Percentiles rank a stretch among this genome's conserved stretches.
Conservation (phyloP, 2,888 invertebrate genomes). For the Himalopsyche tibetana region DNA sequence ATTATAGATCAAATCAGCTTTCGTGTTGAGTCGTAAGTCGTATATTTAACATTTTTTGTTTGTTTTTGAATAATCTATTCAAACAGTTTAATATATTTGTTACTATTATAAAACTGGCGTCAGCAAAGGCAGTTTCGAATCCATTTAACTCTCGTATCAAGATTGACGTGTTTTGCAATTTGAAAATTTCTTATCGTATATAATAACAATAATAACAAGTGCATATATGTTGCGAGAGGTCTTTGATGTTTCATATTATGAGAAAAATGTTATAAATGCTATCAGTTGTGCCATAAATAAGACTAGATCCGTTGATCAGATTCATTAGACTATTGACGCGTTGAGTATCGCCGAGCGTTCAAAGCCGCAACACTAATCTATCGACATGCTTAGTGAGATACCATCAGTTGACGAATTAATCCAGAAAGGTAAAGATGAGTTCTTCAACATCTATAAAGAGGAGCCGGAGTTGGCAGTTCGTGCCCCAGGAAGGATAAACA, state of each 20-base stretch:
- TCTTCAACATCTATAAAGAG: conserved; percentile 2
- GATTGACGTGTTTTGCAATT: conserved; percentile 26
- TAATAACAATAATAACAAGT: neutral
- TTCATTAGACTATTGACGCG: neutral
- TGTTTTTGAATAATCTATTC: no score
- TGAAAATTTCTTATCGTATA: neutral
- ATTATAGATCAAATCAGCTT: no score
- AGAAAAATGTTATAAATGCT: neutral
- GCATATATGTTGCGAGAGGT: neutral
- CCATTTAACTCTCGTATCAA: neutral
- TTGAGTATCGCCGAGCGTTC: neutral
- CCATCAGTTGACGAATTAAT: neutral
- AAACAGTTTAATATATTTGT: no score
- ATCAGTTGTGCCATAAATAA: neutral
- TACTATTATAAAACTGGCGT: neutral
- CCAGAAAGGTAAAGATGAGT: neutral
- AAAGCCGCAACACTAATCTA: neutral
- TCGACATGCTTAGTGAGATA: neutral
- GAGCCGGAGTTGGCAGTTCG: neutral
- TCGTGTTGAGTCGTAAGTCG: no score
- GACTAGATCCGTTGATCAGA: neutral
- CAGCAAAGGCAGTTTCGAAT: neutral
- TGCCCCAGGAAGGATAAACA: neutral
- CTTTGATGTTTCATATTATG: neutral
- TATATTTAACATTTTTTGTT: no score